phyloP scores from a whole-genome alignment of 2,888 invertebrate genomes.

The Callyntrura guangdongensis region DNA sequence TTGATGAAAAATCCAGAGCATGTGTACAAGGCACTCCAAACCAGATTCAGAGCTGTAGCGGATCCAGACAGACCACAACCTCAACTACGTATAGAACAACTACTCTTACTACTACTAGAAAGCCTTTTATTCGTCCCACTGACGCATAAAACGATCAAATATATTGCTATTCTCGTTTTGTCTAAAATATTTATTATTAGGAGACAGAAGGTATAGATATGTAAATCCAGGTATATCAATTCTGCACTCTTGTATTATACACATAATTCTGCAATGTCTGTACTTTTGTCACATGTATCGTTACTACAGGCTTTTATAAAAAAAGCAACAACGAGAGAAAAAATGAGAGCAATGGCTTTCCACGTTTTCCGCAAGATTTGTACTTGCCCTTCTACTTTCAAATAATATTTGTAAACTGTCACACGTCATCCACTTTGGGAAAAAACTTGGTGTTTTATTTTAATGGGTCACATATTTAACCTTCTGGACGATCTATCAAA shows the following conservation, averaged over 20 bases:
- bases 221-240: too few relatives aligned
- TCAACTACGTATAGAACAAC: not conserved
- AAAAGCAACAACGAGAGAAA: not conserved
- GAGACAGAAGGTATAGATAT: too few relatives aligned
- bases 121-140: not conserved
- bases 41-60: conserved; percentile 45
- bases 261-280: too few relatives aligned
- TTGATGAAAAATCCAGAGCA: conserved; percentile 54
- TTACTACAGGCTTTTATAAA: not conserved
- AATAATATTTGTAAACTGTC: conserved; percentile 40
- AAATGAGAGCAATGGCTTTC: not conserved
- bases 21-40: conserved; percentile 57
- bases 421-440: conserved; percentile 4
- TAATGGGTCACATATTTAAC: conserved; percentile 29
- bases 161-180: not conserved
- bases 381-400: not conserved
- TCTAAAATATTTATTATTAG: not conserved
- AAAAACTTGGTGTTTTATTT: conserved; percentile 12
- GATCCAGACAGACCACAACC: not conserved
- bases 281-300: too few relatives aligned
- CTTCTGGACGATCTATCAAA: conserved; percentile 36
- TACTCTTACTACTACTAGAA: too few relatives aligned
- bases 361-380: conserved; percentile 23
- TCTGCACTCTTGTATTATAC: too few relatives aligned
- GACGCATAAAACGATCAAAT: not conserved